A percentile compares a stretch with the other conserved stretches of the same genome.
These are phyloP conservation scores for Malurus cyaneus DNA, from an alignment of 2,113 vertebrate species.

Conservation along the genomic window DNA sequence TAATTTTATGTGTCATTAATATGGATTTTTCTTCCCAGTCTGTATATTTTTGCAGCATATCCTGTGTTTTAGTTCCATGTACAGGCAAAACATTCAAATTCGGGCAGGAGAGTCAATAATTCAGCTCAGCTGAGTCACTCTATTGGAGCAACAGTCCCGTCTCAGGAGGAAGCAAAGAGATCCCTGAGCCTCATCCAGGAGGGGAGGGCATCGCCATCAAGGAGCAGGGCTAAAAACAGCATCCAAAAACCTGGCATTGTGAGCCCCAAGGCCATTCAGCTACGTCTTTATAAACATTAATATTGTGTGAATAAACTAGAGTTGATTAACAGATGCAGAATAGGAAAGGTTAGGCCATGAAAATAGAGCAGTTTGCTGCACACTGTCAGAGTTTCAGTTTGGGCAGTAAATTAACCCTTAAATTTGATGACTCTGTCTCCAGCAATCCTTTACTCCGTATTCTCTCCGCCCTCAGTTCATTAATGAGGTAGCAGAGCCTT, in stretches of 20 bases:
- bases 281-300: neutral
- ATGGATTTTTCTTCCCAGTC: neutral
- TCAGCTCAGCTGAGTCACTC: conserved; percentile 27
- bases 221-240: neutral
- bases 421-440: neutral
- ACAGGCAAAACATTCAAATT: neutral
- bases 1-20: neutral
- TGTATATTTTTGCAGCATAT: neutral
- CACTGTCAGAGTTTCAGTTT: neutral
- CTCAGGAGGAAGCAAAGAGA: neutral
- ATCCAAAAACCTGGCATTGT: neutral
- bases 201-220: neutral
- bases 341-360: neutral
- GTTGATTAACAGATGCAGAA: neutral
- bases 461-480: neutral
- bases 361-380: neutral
- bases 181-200: neutral
- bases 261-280: neutral
- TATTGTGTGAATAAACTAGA: neutral
- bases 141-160: neutral
- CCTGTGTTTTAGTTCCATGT: neutral
- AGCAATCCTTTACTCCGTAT: neutral
- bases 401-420: neutral
- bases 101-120: neutral
- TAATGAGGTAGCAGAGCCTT: neutral